Evolutionary conservation across 2,113 vertebrate species (phyloP), one percentile per base, ranked within the genome.

Genomic region (Grammomys dolichurus): DNA sequence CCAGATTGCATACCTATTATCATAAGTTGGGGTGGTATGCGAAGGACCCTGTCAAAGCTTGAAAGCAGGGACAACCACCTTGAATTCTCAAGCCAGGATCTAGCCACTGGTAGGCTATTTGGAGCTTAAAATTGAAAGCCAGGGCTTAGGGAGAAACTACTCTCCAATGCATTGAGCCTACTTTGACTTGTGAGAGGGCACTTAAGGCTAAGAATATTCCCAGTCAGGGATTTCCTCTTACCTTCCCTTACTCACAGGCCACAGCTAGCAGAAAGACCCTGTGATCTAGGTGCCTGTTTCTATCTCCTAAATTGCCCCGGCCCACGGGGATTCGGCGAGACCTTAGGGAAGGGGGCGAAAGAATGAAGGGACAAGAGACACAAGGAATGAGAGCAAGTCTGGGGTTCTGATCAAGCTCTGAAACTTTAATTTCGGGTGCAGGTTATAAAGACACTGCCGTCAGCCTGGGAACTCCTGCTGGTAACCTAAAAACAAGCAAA

Each of bases 21-120:
- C 69, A 54, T 22, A 80, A 67, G 11, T 4, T 7, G 4, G 31
- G 54, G 7, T 75, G 43, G 67, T 93, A 22, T 26, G 2, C 19
- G 24, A 60, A 77, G 14, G 46, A 8, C 31, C 56, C 70, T 31
- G 43, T 33, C 17, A 58, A 88, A 54, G 11, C 58, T 4, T 48
- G 70, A 90, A 92, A 75, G 70, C 43, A 46, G 11, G 65, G 65
- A 69, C 77, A 46, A 40, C 5, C 36, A 12, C 54, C 5, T 91
- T 56, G 63, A 72, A 65, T 92, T 72, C 89, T 80, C 87, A 87
- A 88, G 26, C 63, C 36, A 78, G 51, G 14, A 46, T 19, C 33
- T 67, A 10, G n/a, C 73, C 33, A 82, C 43, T 51, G 28, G 22
- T 11, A 54, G 48, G 69, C 11, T 87, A 7, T 60, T 82, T 82